A percentile compares a stretch with the other conserved stretches of the same genome.
Conservation (phyloP, 2,888 invertebrate genomes). For the Melanchra persicariae region DNA sequence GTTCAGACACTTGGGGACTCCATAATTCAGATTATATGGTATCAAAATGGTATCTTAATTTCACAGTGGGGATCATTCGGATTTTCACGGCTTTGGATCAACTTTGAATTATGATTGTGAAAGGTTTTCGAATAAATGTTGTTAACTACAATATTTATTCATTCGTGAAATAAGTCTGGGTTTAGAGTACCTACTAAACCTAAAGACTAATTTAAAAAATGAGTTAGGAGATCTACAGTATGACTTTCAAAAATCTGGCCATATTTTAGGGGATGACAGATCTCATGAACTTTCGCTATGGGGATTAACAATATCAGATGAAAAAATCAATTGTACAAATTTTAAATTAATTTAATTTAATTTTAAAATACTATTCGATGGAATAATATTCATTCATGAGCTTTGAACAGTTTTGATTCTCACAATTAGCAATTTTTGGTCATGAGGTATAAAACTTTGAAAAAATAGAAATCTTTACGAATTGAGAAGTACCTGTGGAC, state of each 20-base stretch:
- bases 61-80: conserved; percentile 50
- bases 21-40: conserved; percentile 54
- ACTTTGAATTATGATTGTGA: conserved; percentile 35
- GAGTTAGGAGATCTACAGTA: background rate
- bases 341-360: no score
- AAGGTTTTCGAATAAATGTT: conserved; percentile 21
- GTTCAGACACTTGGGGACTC: conserved; percentile 56
- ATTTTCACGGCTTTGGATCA: conserved; percentile 32
- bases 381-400: no score
- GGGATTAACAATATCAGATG: background rate
- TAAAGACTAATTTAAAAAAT: conserved; percentile 4
- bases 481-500: no score
- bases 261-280: background rate
- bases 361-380: no score
- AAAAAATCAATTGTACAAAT: no score
- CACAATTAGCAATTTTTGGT: no score
- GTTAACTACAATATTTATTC: conserved; percentile 33
- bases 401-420: no score
- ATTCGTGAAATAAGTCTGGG: conserved; percentile 26
- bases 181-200: no score
- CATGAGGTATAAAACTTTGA: no score
- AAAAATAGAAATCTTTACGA: no score
- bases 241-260: no score
- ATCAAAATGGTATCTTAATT: conserved; percentile 61
- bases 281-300: background rate